These are phyloP conservation scores for Drosophila ochracea DNA, from an alignment of 2,888 invertebrate species.

Conservation along the genomic window DNA sequence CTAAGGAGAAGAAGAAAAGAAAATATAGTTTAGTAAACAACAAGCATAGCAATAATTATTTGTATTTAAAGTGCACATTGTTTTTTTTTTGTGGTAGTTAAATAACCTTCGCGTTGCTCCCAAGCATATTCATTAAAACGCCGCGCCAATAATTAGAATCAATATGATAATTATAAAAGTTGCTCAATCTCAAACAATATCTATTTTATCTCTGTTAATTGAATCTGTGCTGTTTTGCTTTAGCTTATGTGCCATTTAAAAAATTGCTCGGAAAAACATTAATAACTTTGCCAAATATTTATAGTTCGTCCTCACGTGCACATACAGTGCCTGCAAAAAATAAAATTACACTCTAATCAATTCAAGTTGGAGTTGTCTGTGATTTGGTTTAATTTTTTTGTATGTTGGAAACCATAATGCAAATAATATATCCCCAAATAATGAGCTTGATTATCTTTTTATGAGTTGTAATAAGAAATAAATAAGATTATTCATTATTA, in stretches of 20 bases:
- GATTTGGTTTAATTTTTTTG: background rate
- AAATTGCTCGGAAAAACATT: background rate
- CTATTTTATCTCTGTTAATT: background rate
- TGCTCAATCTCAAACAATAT: background rate
- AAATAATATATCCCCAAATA: background rate
- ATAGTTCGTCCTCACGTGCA: background rate
- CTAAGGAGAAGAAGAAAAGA: slow-evolving; percentile 11
- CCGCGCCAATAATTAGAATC: slow-evolving; percentile 3
- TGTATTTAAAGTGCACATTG: background rate
- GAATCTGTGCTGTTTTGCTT: background rate
- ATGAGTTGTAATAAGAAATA: background rate
- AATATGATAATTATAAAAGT: slow-evolving; percentile 7
- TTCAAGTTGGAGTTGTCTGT: background rate
- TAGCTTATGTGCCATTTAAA: background rate
- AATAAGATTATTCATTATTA: background rate
- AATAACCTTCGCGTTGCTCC: background rate
- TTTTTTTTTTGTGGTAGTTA: background rate
- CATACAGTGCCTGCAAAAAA: background rate
- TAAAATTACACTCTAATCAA: background rate
- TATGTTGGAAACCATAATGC: background rate
- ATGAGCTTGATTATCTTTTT: background rate
- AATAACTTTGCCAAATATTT: slow-evolving; percentile 7
- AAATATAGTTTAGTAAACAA: background rate
- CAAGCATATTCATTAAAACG: background rate
- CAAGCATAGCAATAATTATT: background rate